Percentiles rank a stretch among this genome's conserved stretches.
These are phyloP conservation scores for Clostera curtula DNA, from an alignment of 2,888 invertebrate species.

Conservation along the genomic window DNA sequence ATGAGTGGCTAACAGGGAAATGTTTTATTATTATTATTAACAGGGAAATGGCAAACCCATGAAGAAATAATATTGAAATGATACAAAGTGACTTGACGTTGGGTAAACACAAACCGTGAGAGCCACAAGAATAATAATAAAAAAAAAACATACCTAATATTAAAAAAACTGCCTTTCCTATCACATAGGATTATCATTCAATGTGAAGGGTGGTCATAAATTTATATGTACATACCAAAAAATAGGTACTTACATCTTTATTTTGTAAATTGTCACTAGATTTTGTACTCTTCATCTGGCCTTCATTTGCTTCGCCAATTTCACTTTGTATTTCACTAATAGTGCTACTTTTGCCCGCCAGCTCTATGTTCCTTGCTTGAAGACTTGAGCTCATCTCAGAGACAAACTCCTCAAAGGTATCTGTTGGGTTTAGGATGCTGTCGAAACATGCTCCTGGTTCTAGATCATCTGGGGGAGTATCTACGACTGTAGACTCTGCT, in stretches of 20 bases:
- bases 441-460: conserved; percentile 72
- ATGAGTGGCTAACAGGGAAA: no score
- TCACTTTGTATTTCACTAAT: conserved; percentile 76
- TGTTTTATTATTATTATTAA: background rate
- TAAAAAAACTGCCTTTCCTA: no score
- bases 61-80: no score
- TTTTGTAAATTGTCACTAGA: conserved; percentile 55
- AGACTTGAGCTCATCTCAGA: conserved; percentile 78
- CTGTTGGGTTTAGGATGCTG: conserved; percentile 81
- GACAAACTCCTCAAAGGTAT: conserved; percentile 81
- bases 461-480: conserved; percentile 39
- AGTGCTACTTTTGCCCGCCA: conserved; percentile 71
- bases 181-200: no score
- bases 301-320: conserved; percentile 50
- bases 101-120: conserved; percentile 1
- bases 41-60: no score
- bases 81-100: no score
- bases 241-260: conserved; percentile 53
- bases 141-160: conserved; percentile 2
- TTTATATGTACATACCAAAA: no score
- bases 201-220: no score
- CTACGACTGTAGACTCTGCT: conserved; percentile 22
- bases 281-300: conserved; percentile 42
- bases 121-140: conserved; percentile 1
- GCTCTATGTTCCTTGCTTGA: conserved; percentile 64